Base-by-base conservation (phyloP, 2,113 vertebrate genomes). In the Emydura subglobosa region DNA sequence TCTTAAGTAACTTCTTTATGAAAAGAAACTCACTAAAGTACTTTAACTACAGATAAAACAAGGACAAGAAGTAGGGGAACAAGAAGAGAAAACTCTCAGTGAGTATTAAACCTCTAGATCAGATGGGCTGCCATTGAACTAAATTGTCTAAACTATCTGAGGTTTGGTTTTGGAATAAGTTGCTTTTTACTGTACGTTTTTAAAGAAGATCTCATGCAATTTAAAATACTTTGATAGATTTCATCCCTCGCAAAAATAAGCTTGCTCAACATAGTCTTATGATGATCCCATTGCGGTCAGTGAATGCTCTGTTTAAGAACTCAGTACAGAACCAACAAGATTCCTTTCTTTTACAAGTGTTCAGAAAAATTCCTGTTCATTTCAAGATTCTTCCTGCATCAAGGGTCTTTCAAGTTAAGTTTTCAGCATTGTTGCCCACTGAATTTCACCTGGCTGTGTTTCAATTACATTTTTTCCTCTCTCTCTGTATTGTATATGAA, bases 1-100 rank as follows among this genome's bases (percentile, higher is more conserved):
- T 96, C 93, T 87, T 95, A 96, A 87, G 96, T 94, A 57, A 53
- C 54, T 44, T 44, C 39, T 25, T 80, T 96, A 94, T 89, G 87
- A 94, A 97, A 97, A 95, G 68, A 93, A 95, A 94, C 91, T 88
- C 72, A 29, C 89, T 53, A 86, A 87, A 89, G 83, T 93, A 85
- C 34, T 91, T 2, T 84, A 79, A 91, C 93, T 83, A 34, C 93
- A 87, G 44, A 85, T 72, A 72, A 93, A 92, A 94, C 55, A 91
- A 89, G 79, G 81, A 91, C 94, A 95, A 95, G 87, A 96, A 94
- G 68, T 50, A 95, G 49, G 47, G 81, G 29, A 92, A 90, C 87
- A 84, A 83, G 80, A 74, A 79, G 93, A 84, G 39, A 39, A 79
- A 94, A 31, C 54, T 19, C 27, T 12, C 11, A 55, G 87, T 57